phyloP scores from a whole-genome alignment of 64 coral and sea anemone genomes.

The Actinia equina region DNA sequence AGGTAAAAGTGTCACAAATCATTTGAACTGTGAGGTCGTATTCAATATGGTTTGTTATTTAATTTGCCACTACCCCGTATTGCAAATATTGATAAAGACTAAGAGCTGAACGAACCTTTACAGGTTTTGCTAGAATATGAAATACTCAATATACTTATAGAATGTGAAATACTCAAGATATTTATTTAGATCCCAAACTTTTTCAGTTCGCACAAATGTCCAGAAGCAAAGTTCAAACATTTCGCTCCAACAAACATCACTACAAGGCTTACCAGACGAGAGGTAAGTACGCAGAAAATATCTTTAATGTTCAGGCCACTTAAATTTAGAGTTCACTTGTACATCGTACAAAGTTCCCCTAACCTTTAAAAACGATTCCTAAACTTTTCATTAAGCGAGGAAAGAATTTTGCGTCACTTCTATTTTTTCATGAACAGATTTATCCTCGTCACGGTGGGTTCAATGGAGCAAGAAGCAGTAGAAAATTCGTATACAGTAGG shows the following conservation, averaged over 20 bases:
- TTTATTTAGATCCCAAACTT: background rate
- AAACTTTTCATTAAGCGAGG: background rate
- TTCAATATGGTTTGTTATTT: no score
- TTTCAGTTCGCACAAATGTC: conserved; percentile 82
- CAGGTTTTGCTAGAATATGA: no score
- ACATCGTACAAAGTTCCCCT: no score
- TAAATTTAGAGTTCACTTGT: no score
- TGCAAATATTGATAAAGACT: no score
- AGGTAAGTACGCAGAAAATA: conserved; percentile 30
- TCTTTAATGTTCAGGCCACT: background rate
- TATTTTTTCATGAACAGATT: conserved; percentile 26
- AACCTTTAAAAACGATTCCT: no score
- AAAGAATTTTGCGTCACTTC: background rate
- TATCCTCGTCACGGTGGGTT: conserved; percentile 67
- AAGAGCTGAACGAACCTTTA: no score
- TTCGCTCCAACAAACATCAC: conserved; percentile 84
- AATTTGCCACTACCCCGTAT: no score
- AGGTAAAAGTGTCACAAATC: no score
- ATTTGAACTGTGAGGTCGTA: no score
- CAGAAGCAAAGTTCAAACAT: conserved; percentile 80
- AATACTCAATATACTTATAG: no score
- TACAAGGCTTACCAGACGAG: conserved; percentile 54
- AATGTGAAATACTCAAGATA: no score
- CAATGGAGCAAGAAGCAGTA: conserved; percentile 63
- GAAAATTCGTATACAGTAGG: conserved; percentile 87